These are phyloP conservation scores for Cephus spinipes DNA, from an alignment of 2,888 invertebrate genomes.

Conservation along the genomic window DNA sequence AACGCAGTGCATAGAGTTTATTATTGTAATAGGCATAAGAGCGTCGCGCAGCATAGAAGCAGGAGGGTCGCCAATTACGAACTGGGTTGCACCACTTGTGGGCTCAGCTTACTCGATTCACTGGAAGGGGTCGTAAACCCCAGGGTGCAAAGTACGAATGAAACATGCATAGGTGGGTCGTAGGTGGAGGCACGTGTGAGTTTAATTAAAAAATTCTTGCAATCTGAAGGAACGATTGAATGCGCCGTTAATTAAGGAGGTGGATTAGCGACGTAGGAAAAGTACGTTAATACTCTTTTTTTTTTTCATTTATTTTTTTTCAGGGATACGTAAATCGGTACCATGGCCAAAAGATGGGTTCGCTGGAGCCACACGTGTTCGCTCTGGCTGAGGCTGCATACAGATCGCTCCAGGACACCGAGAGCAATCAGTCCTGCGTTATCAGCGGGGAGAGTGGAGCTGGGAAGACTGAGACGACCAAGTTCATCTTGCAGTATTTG, in stretches of 20 bases:
- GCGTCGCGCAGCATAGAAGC: neutral
- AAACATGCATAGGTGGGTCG: neutral
- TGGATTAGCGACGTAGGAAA: slow-evolving; percentile 3
- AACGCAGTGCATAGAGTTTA: slow-evolving; percentile 11
- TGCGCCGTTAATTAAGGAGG: neutral
- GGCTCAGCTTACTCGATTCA: slow-evolving; percentile 21
- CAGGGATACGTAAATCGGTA: slow-evolving; percentile 87
- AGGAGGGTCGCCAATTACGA: slow-evolving; percentile 46
- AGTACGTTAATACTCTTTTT: neutral
- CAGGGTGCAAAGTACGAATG: neutral
- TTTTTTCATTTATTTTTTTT: slow-evolving; percentile 50
- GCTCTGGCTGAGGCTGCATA: slow-evolving; percentile 92
- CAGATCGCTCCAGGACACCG: slow-evolving; percentile 75
- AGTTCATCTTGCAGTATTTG: slow-evolving; percentile 90
- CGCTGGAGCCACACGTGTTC: slow-evolving; percentile 89
- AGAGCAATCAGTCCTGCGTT: slow-evolving; percentile 83
- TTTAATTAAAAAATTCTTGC: neutral
- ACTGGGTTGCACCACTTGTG: slow-evolving; percentile 56
- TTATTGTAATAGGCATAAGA: neutral
- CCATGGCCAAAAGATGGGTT: slow-evolving; percentile 84
- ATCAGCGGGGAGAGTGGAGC: slow-evolving; percentile 95
- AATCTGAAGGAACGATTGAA: neutral
- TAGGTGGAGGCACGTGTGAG: neutral
- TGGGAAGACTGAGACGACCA: slow-evolving; percentile 94
- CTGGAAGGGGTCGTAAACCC: neutral